These are phyloP conservation scores for Rhabdomys dilectus DNA, from an alignment of 2,113 vertebrate genomes.

Conservation along the genomic window DNA sequence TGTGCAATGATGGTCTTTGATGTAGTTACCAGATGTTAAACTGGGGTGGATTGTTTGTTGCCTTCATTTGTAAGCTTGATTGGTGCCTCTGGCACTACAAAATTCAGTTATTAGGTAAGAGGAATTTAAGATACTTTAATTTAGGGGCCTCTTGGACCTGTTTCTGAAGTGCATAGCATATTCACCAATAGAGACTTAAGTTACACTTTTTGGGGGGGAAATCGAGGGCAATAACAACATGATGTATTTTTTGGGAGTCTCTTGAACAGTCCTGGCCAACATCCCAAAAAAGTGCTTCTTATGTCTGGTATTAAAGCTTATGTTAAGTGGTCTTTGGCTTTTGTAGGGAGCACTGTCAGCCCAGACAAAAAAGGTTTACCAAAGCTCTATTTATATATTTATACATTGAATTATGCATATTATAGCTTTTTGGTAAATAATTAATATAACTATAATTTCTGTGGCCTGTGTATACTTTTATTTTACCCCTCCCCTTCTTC, in stretches of 20 bases:
- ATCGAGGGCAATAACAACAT: neutral
- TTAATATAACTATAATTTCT: neutral
- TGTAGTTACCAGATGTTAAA: neutral
- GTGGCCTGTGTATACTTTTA: neutral
- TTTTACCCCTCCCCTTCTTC: neutral
- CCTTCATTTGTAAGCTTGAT: neutral
- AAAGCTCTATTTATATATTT: neutral
- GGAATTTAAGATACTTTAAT: neutral
- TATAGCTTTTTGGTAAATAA: neutral
- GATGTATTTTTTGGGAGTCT: neutral
- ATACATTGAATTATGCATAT: neutral
- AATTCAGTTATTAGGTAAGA: neutral
- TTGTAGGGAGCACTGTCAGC: neutral
- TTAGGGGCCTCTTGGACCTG: neutral
- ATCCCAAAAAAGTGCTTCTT: neutral
- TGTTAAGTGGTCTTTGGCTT: neutral
- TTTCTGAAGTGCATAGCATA: neutral
- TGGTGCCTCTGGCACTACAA: neutral
- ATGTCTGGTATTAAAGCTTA: neutral
- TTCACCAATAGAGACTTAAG: neutral
- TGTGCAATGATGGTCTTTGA: neutral
- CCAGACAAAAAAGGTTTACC: neutral
- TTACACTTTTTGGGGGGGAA: neutral
- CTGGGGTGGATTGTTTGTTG: neutral
- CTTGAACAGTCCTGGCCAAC: neutral